Conservation (phyloP, 2,888 invertebrate species). For the Eudasyphora cyanicolor region DNA sequence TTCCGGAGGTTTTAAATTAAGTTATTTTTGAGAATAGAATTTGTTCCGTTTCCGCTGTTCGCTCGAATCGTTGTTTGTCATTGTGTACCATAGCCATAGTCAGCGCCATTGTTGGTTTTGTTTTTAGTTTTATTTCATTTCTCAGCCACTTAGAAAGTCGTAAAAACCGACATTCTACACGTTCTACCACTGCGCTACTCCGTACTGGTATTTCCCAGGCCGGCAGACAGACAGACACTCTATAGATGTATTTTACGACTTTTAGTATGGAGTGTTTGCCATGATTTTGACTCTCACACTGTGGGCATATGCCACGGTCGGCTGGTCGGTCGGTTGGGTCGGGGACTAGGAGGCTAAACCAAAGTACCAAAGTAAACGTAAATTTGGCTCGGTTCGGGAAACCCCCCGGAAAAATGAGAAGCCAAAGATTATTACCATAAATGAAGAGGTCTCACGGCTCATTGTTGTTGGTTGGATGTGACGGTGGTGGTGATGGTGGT, state of each 20-base stretch:
- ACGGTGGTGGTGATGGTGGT: background rate
- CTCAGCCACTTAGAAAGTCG: slow-evolving; percentile 74
- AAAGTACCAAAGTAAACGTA: background rate
- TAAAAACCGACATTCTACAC: slow-evolving; percentile 72
- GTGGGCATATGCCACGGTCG: background rate
- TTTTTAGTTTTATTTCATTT: slow-evolving; percentile 57
- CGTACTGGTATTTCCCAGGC: slow-evolving; percentile 42
- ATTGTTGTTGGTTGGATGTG: background rate
- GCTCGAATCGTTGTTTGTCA: too few relatives aligned
- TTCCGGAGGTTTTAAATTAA: slow-evolving; percentile 46
- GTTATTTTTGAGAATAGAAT: slow-evolving; percentile 34
- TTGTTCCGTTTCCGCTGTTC: background rate
- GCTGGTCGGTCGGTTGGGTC: too few relatives aligned
- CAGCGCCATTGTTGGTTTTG: slow-evolving; percentile 32
- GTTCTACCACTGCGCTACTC: too few relatives aligned
- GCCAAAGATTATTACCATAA: slow-evolving; percentile 50
- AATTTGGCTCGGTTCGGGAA: background rate
- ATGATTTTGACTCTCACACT: slow-evolving; percentile 47
- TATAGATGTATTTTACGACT: slow-evolving; percentile 63
- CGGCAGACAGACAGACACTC: slow-evolving; percentile 43
- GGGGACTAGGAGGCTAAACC: background rate
- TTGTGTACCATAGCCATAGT: too few relatives aligned
- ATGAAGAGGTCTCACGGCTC: slow-evolving; percentile 13
- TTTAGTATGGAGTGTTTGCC: slow-evolving; percentile 54
- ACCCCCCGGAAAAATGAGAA: slow-evolving; percentile 8